Base-by-base conservation (phyloP, 2,113 vertebrate genomes). In the Campylomormyrus tamandua region DNA sequence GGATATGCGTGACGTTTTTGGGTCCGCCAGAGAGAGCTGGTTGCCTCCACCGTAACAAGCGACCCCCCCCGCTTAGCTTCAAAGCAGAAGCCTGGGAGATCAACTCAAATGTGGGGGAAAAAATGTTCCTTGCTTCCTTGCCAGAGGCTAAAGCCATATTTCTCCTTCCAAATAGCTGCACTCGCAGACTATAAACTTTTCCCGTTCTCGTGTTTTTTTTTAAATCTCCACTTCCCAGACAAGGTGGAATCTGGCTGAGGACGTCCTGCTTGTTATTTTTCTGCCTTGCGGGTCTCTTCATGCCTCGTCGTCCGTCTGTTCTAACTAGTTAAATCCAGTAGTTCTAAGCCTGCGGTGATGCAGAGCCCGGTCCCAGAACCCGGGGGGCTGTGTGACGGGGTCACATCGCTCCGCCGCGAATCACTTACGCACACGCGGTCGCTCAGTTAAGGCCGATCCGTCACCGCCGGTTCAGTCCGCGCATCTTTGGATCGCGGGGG, bases 151-250 rank as follows among this genome's bases (percentile, higher is more conserved):
- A n/a, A 58, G 11, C 35, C 8, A 11, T 50, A 56, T 46, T 77
- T 84, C 83, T 89, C 21, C 89, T 48, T 83, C 89, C 89, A 84
- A 84, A 19, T 45, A 84, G 77, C 80, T 85, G 21, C 24, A 35
- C 74, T 89, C 35, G 9, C 11, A 58, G 77, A 84, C 80, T 83
- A 31, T 84, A 89, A 84, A 77, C 35, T 89, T 62, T 83, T 62
- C 53, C 52, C 42, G 3, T 89, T 85, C 77, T 74, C 31, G 4
- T 87, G 52, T 53, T 53, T 80, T 80, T 80, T 19, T 53, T 89
- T 89, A 21, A 27, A 45, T 17, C 88, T 56, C 35, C 52, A 7
- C 74, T 89, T 89, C 80, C 77, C 89, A 89, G 89, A 84, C 77
- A 39, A 85, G 77, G 77, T 62, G 77, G 52, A 84, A 52, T 89